Percentiles rank a stretch among this genome's conserved stretches.
phyloP scores from a whole-genome alignment of 2,797 vertebrate genomes.

The Poeciliopsis turneri region DNA sequence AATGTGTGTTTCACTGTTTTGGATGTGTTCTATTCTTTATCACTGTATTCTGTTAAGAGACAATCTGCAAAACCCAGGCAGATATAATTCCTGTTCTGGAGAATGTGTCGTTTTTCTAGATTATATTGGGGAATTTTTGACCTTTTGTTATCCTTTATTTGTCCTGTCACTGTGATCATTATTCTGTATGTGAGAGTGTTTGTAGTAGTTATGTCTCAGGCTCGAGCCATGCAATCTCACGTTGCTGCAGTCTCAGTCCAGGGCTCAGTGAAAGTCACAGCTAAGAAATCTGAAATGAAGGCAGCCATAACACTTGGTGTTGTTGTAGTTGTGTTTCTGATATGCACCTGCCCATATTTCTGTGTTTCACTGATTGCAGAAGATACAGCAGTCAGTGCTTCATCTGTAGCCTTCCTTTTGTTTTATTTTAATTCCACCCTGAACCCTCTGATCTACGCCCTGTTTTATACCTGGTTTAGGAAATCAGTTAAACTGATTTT shows the following conservation, averaged over 20 bases:
- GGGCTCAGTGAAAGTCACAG: background rate
- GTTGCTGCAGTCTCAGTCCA: background rate
- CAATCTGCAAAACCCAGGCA: background rate
- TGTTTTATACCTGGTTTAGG: slow-evolving; percentile 15
- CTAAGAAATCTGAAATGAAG: slow-evolving; percentile 3
- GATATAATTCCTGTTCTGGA: slow-evolving; percentile 8
- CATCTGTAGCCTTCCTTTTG: background rate
- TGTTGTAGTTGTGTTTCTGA: background rate
- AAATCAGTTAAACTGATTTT: slow-evolving; percentile 3
- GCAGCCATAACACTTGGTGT: background rate
- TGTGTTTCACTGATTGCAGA: background rate
- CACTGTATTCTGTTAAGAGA: background rate
- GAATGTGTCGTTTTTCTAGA: background rate
- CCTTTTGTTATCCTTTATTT: background rate
- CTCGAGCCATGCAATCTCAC: background rate
- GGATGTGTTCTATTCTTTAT: slow-evolving; percentile 2
- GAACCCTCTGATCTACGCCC: background rate
- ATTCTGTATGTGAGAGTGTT: slow-evolving; percentile 9
- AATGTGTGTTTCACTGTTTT: slow-evolving; percentile 10
- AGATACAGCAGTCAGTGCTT: background rate
- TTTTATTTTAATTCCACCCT: slow-evolving; percentile 7
- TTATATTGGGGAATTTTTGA: background rate
- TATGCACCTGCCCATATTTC: background rate
- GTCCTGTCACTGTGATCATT: background rate
- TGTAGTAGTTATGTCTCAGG: background rate